phyloP scores from a whole-genome alignment of 2,888 invertebrate species.

The Hemithea aestivaria region DNA sequence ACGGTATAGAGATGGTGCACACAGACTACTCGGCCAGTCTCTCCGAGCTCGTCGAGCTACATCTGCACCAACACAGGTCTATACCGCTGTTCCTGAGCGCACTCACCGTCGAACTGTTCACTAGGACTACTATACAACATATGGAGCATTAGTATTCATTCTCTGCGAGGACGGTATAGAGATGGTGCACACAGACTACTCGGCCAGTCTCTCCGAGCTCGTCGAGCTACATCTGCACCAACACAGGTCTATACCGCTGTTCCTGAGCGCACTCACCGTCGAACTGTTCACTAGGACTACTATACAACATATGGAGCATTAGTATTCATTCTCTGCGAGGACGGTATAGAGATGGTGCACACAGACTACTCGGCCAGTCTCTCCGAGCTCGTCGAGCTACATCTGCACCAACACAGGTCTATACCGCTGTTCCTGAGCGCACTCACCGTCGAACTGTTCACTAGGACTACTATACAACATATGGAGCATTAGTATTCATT shows the following conservation, averaged over 20 bases:
- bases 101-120: conserved; percentile 90
- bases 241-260: conserved; percentile 92
- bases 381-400: conserved; percentile 85
- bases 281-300: conserved; percentile 90
- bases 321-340: conserved; percentile 83
- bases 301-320: conserved; percentile 43
- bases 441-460: conserved; percentile 90
- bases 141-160: conserved; percentile 63
- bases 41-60: conserved; percentile 85
- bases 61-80: conserved; percentile 88
- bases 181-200: conserved; percentile 91
- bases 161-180: conserved; percentile 87
- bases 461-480: conserved; percentile 81
- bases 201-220: conserved; percentile 83
- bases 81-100: conserved; percentile 93
- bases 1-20: conserved; percentile 90
- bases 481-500: conserved; percentile 63
- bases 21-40: conserved; percentile 89
- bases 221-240: conserved; percentile 88
- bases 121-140: conserved; percentile 81
- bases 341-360: conserved; percentile 89
- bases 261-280: conserved; percentile 90
- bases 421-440: conserved; percentile 93
- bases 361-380: conserved; percentile 89
- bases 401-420: conserved; percentile 88